Percentiles rank a stretch among this genome's conserved stretches.
Conservation (phyloP, 2,888 invertebrate species). For the Lithophane ornitopus region DNA sequence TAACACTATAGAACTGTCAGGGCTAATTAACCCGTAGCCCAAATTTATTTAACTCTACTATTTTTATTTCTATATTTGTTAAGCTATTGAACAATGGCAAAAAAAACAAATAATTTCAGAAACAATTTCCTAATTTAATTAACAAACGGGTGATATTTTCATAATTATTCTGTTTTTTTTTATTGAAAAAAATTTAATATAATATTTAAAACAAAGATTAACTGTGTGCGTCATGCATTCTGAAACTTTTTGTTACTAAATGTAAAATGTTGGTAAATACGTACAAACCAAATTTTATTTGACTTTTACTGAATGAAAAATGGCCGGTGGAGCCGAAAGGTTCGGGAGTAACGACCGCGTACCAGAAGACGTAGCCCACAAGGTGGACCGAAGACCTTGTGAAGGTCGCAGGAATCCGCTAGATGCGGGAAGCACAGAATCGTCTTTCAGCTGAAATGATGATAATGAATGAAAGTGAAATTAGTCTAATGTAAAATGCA, state of each 20-base stretch:
- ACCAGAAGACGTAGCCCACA: no score
- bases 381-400: no score
- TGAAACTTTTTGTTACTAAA: background rate
- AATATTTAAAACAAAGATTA: background rate
- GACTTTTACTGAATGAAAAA: no score
- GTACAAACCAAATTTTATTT: background rate
- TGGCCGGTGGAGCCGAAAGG: no score
- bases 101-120: background rate
- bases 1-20: background rate
- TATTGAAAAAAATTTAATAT: no score
- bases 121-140: background rate
- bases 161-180: background rate
- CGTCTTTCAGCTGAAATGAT: no score
- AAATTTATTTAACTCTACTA: background rate
- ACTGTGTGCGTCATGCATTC: background rate
- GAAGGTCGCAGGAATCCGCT: no score
- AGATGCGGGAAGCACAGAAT: no score
- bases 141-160: background rate
- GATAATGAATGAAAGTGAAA: background rate
- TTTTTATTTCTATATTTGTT: no score
- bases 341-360: no score
- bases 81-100: background rate
- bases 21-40: background rate
- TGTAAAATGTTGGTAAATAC: background rate
- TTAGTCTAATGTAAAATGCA: background rate